Percentiles rank a stretch among this genome's conserved stretches.
phyloP scores from a whole-genome alignment of 2,113 vertebrate genomes.

The Cavia aperea region DNA sequence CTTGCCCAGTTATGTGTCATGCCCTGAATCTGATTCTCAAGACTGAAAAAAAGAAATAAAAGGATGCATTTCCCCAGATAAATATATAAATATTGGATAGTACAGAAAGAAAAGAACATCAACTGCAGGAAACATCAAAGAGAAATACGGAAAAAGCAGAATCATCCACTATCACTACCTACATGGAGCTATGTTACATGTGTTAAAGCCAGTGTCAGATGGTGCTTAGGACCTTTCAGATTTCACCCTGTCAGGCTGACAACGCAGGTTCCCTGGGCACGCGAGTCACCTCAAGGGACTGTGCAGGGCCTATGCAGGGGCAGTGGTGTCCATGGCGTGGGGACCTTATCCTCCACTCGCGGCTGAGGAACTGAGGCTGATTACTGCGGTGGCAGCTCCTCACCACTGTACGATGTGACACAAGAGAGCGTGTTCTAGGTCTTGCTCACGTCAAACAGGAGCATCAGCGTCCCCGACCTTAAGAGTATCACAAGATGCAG shows the following conservation, averaged over 20 bases:
- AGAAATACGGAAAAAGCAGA: background rate
- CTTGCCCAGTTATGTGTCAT: background rate
- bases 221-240: background rate
- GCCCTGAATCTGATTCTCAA: background rate
- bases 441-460: background rate
- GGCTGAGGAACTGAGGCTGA: background rate
- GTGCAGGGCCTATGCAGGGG: background rate
- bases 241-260: background rate
- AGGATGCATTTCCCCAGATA: background rate
- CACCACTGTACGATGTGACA: background rate
- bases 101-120: background rate
- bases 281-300: fast-evolving
- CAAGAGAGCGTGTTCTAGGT: background rate
- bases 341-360: background rate
- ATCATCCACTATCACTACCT: background rate
- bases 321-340: background rate
- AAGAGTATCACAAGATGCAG: background rate
- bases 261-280: background rate
- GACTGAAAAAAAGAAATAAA: background rate
- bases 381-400: background rate
- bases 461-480: background rate
- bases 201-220: background rate
- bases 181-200: background rate
- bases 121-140: conserved; percentile 2
- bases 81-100: background rate